A percentile compares a stretch with the other conserved stretches of the same genome.
Conservation (phyloP, 2,113 vertebrate genomes). For the Solea solea region DNA sequence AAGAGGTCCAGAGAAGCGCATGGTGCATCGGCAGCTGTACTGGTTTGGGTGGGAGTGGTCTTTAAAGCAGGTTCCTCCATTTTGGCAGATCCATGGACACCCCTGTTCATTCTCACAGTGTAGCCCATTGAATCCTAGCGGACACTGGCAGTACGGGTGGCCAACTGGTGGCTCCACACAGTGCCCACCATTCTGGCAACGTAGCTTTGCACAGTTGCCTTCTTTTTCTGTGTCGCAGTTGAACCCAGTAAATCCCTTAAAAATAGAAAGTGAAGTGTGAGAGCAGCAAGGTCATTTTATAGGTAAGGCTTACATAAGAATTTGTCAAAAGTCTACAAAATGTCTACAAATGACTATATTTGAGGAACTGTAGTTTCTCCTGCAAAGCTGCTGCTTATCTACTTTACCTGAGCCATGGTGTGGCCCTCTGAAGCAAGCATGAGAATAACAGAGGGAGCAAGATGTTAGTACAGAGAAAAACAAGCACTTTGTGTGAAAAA, state of each 20-base stretch:
- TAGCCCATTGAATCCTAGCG: slow-evolving; percentile 78
- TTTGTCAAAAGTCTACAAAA: background rate
- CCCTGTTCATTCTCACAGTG: slow-evolving; percentile 79
- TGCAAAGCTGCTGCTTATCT: slow-evolving; percentile 28
- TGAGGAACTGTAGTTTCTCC: slow-evolving; percentile 8
- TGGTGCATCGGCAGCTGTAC: slow-evolving; percentile 84
- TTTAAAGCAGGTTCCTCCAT: slow-evolving; percentile 86
- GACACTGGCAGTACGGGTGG: slow-evolving; percentile 85
- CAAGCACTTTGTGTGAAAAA: slow-evolving; percentile 34
- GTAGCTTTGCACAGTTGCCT: slow-evolving; percentile 84
- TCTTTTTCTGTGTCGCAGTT: slow-evolving; percentile 83
- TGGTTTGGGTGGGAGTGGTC: slow-evolving; percentile 77
- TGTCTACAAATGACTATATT: background rate
- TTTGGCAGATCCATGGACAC: slow-evolving; percentile 83
- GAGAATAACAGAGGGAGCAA: slow-evolving; percentile 66
- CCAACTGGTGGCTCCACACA: slow-evolving; percentile 80
- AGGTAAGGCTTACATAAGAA: background rate
- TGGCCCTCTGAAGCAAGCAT: slow-evolving; percentile 76
- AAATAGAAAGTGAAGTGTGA: slow-evolving; percentile 3
- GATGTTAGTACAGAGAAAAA: slow-evolving; percentile 59
- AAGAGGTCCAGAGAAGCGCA: slow-evolving; percentile 76
- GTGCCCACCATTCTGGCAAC: slow-evolving; percentile 86
- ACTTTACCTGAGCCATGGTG: slow-evolving; percentile 76
- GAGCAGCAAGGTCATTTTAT: background rate
- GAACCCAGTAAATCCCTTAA: slow-evolving; percentile 88